Evolutionary conservation across 64 coral and sea anemone species (phyloP).

Genomic region (Montipora foliosa): DNA sequence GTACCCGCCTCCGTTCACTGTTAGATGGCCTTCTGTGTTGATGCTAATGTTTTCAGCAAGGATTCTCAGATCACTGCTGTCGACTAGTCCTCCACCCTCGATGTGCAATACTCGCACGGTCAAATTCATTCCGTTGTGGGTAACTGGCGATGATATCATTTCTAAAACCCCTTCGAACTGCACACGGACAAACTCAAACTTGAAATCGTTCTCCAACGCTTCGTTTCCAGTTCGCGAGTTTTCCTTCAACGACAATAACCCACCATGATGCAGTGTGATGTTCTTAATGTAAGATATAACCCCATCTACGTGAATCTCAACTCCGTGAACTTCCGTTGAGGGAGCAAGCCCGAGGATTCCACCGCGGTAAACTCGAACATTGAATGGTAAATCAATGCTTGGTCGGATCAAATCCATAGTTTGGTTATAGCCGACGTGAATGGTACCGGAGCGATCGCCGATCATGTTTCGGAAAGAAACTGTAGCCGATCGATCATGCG

Average conservation of each 20-base stretch:
- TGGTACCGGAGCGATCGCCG: constrained; percentile 92
- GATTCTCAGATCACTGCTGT: constrained; percentile 73
- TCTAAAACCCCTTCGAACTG: constrained; percentile 80
- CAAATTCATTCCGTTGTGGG: constrained; percentile 89
- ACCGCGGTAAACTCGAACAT: constrained; percentile 91
- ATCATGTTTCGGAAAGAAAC: constrained; percentile 97
- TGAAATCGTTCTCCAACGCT: constrained; percentile 76
- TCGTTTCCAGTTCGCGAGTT: constrained; percentile 82
- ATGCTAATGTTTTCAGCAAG: constrained; percentile 89
- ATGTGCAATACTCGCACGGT: constrained; percentile 82
- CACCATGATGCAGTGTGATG: constrained; percentile 82
- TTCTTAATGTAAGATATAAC: constrained; percentile 83
- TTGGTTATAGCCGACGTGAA: constrained; percentile 91
- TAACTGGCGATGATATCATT: constrained; percentile 84
- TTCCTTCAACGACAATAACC: constrained; percentile 82
- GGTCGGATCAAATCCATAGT: constrained; percentile 92
- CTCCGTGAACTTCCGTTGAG: constrained; percentile 82
- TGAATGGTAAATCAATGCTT: constrained; percentile 95
- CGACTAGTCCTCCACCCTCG: constrained; percentile 91
- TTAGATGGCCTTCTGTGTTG: constrained; percentile 79
- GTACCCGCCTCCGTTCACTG: constrained; percentile 80
- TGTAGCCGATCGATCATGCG: constrained; percentile 66
- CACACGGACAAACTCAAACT: constrained; percentile 76
- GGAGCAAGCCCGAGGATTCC: constrained; percentile 92
- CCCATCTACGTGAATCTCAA: constrained; percentile 85